phyloP scores from a whole-genome alignment of 2,888 invertebrate genomes.

The Limnephilus auricula region DNA sequence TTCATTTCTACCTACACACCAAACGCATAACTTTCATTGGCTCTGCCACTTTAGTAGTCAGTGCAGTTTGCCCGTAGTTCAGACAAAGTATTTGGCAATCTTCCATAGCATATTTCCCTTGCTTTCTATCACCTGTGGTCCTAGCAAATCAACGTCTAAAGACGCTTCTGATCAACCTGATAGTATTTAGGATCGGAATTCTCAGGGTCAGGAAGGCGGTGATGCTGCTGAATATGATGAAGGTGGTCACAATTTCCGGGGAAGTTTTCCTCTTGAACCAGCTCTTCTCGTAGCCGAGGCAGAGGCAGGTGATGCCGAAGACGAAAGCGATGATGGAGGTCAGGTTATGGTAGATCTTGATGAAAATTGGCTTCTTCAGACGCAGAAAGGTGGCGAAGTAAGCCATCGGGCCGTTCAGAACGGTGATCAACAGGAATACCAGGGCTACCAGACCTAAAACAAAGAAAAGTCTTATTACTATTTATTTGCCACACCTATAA shows the following conservation, averaged over 20 bases:
- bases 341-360: slow-evolving; percentile 59
- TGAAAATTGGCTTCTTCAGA: slow-evolving; percentile 47
- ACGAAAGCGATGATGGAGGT: slow-evolving; percentile 43
- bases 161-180: slow-evolving; percentile 42
- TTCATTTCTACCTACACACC: no score
- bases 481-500: not conserved
- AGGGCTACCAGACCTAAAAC: slow-evolving; percentile 61
- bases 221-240: slow-evolving; percentile 58
- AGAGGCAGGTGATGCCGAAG: slow-evolving; percentile 55
- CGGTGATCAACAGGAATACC: slow-evolving; percentile 44
- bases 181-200: slow-evolving; percentile 54
- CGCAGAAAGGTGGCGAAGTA: slow-evolving; percentile 47
- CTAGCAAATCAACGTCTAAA: slow-evolving; percentile 6
- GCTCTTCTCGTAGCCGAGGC: slow-evolving; percentile 57
- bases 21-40: no score
- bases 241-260: slow-evolving; percentile 51
- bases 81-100: no score
- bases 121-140: not conserved
- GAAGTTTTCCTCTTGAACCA: slow-evolving; percentile 59
- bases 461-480: not conserved
- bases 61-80: no score
- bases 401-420: slow-evolving; percentile 60
- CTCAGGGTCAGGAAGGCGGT: slow-evolving; percentile 59
- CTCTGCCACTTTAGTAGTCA: no score
- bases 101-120: no score